Evolutionary conservation across 2,797 vertebrate species (phyloP), one percentile per base, ranked within the genome.

Genomic region (Melanotaenia trifasciata): DNA sequence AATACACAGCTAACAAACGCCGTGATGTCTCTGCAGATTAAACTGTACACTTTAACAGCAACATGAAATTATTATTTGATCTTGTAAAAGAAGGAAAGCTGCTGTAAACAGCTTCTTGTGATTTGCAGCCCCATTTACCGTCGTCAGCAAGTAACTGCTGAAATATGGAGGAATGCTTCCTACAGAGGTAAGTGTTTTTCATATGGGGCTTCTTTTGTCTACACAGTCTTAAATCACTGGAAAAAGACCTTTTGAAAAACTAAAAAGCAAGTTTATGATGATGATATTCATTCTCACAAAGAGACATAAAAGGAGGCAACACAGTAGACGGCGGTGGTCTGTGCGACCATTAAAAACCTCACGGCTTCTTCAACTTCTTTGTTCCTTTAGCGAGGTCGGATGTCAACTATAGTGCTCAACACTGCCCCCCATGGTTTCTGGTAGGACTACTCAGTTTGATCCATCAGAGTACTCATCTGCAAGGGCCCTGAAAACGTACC

Each of bases 1-100:
- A 66, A 80, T 58, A 79, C 77, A 81, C 62, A 58, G 64, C 35
- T 3, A 45, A 65, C 53, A 59, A 53, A 70, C 28, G 56, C 70
- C 0, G 40, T 26, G 3, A 63, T 33, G 60, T 70, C 38, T 47
- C 59, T 59, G 35, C 53, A 12, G 64, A n/a, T 59, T 3, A 24
- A 47, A 0, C 60, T 8, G 35, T 61, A 24, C 22, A 18, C 58
- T 70, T 67, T 72, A 64, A 73, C 56, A 10, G 54, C 70, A 4
- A 51, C 38, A 1, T n/a, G 0, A 28, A 35, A 36, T 60, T 58
- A 65, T 64, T 59, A 64, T 76, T 58, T 67, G 32, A 45, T 61
- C 78, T 26, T 58, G 32, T 72, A 62, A 71, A 80, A 56, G 20
- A 32, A 66, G 20, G 62, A 58, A 69, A 20, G 26, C 22, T 51